Evolutionary conservation across 2,797 vertebrate genomes (phyloP), one percentile per base, ranked within the genome.

Genomic region (Decapterus maruadsi): DNA sequence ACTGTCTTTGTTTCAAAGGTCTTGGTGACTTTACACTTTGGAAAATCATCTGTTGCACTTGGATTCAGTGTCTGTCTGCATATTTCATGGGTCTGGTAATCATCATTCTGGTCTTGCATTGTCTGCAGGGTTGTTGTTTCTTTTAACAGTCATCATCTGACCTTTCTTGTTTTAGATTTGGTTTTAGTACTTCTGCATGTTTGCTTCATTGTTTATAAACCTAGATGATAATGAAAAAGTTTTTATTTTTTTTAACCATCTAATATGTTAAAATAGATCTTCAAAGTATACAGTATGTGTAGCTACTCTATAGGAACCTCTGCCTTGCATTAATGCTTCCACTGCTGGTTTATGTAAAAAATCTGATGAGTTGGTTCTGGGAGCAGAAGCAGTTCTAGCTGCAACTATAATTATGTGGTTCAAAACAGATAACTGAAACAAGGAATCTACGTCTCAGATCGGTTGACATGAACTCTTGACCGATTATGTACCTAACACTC

Each of bases 61-160:
- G 79, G 82, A 83, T 75, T 62, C 22, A 65, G 50, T 63, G 40
- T 72, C 72, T 80, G 65, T 66, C 67, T 77, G 77, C 75, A 88
- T 87, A 82, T 87, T 81, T 89, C 20, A 73, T 58, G 72, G 46
- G 61, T 86, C 83, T 90, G 82, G 82, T 87, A 76, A 57, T 26
- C 80, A 72, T 87, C 61, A 80, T 19, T 77, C 29, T 75, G 43
- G 72, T 62, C 78, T 72, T 81, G 72, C 72, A 71, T 72, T 68
- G 62, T 71, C 26, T 84, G 67, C 19, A 81, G 59, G 11, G 26
- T 64, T 77, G 53, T 54, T 84, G 77, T 13, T 45, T 26, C 83
- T 79, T 78, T 22, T 20, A 8, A 48, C 26, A 71, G 46, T 1
- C 22, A 50, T 34, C 14, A 64, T 55, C 36, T 36, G 8, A 36